phyloP scores from a whole-genome alignment of 1,140 invertebrate species.

The Manduca sexta region DNA sequence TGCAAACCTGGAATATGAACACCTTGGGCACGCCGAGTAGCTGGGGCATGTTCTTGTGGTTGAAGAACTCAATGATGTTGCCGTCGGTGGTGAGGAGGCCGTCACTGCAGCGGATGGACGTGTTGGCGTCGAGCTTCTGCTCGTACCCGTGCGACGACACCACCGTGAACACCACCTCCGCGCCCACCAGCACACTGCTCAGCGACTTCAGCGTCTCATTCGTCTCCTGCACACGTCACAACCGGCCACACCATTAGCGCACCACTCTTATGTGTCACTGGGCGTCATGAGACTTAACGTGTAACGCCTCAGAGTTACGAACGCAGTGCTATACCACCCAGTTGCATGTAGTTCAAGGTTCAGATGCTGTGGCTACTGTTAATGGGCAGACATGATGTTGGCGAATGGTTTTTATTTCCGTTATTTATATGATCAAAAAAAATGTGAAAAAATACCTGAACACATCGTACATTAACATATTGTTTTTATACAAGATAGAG shows the following conservation, averaged over 20 bases:
- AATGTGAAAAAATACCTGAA: neutral
- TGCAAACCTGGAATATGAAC: slow-evolving; percentile 85
- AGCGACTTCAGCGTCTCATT: slow-evolving; percentile 32
- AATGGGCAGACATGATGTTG: too few species aligned
- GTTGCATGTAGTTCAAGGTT: too few species aligned
- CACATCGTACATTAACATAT: neutral
- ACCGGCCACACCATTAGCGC: too few species aligned
- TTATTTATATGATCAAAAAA: neutral
- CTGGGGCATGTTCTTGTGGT: slow-evolving; percentile 73
- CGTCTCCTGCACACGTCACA: slow-evolving; percentile 46
- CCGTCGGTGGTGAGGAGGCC: slow-evolving; percentile 51
- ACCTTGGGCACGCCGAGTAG: slow-evolving; percentile 83
- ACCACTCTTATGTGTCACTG: too few species aligned
- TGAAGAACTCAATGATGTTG: slow-evolving; percentile 77
- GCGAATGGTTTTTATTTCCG: too few species aligned
- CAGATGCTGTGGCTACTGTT: too few species aligned
- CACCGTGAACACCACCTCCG: slow-evolving; percentile 64
- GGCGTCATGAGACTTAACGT: too few species aligned
- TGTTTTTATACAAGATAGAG: neutral
- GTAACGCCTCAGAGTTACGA: too few species aligned
- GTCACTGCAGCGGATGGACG: slow-evolving; percentile 63
- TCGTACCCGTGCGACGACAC: slow-evolving; percentile 67
- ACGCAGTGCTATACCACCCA: too few species aligned
- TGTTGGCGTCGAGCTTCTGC: slow-evolving; percentile 35
- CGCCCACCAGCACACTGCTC: slow-evolving; percentile 30